Conservation (phyloP, 2,888 invertebrate species). For the Monochamus alternatus region DNA sequence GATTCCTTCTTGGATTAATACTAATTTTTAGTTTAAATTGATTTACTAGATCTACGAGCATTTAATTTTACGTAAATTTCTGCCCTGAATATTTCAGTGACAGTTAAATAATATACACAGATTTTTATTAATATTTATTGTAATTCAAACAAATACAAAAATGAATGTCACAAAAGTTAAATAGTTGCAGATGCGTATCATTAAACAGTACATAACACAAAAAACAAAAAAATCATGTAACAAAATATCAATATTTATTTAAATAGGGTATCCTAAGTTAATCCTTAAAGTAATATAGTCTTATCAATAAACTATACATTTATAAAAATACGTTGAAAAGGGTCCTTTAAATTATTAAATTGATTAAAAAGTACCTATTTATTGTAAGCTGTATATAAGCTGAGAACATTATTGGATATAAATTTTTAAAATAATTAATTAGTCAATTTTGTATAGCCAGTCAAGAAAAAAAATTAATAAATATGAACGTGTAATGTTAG, state of each 20-base stretch:
- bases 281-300: neutral
- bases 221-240: slow-evolving; percentile 23
- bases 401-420: too few relatives aligned
- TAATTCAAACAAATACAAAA: slow-evolving; percentile 2
- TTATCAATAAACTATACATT: too few relatives aligned
- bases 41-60: too few relatives aligned
- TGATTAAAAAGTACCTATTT: neutral
- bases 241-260: neutral
- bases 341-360: neutral
- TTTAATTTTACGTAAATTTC: too few relatives aligned
- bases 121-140: neutral
- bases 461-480: too few relatives aligned
- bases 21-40: neutral
- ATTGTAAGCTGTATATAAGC: neutral
- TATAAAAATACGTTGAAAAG: neutral
- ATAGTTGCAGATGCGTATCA: slow-evolving; percentile 21
- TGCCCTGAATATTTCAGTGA: too few relatives aligned
- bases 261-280: neutral
- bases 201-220: slow-evolving; percentile 26
- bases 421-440: neutral
- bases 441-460: too few relatives aligned
- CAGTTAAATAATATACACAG: too few relatives aligned
- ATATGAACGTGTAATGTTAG: too few relatives aligned
- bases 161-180: slow-evolving; percentile 4
- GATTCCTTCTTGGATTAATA: neutral